These are phyloP conservation scores for Poeciliopsis gracilis DNA, from an alignment of 2,797 vertebrate genomes.

Conservation along the genomic window DNA sequence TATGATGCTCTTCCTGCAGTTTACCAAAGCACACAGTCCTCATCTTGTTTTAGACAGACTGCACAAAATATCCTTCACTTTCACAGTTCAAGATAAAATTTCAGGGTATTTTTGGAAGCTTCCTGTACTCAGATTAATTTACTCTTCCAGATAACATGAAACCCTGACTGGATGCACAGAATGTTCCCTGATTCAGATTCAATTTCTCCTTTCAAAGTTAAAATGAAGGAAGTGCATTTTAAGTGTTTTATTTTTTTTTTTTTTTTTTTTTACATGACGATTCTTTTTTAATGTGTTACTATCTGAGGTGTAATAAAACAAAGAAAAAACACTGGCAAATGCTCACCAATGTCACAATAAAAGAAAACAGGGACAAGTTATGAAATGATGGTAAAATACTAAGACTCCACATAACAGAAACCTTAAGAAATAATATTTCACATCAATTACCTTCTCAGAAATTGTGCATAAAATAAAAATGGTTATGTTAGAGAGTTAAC, in stretches of 20 bases:
- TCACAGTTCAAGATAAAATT: constrained; percentile 37
- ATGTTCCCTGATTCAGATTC: constrained; percentile 7
- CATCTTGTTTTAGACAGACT: constrained; percentile 10
- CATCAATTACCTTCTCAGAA: not conserved
- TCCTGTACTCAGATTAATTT: constrained; percentile 60
- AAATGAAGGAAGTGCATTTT: constrained; percentile 8
- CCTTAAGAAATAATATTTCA: not conserved
- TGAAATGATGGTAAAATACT: not conserved
- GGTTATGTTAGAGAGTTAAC: not conserved
- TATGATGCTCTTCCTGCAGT: not conserved
- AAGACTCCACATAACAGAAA: not conserved
- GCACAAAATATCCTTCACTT: constrained; percentile 30
- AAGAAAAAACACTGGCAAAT: not conserved
- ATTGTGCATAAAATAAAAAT: not conserved
- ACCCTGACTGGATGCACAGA: constrained; percentile 14
- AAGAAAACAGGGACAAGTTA: not conserved
- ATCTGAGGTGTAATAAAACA: not conserved
- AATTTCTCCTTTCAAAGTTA: constrained; percentile 44
- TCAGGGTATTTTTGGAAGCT: constrained; percentile 54
- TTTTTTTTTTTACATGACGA: not conserved
- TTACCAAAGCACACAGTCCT: not conserved
- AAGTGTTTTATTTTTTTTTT: not conserved
- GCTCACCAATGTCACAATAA: not conserved
- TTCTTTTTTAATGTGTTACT: not conserved
- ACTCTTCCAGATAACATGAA: constrained; percentile 44